A percentile compares a stretch with the other conserved stretches of the same genome.
Evolutionary conservation across 1,140 invertebrate species (phyloP).

Genomic region (Calliopsis andreniformis): DNA sequence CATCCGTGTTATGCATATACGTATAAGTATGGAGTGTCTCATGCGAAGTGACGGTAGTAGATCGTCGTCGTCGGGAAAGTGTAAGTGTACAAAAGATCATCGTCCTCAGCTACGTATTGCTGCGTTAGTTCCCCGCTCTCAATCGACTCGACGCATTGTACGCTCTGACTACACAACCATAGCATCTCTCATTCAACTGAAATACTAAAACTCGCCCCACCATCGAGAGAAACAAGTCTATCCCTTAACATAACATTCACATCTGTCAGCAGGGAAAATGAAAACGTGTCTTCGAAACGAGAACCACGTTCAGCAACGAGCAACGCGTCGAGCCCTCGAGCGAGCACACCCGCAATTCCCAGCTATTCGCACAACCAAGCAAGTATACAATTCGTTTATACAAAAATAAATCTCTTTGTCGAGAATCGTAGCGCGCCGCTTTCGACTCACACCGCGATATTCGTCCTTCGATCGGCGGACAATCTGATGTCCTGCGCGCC

Average conservation of each 20-base stretch:
- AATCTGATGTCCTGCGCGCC: constrained; percentile 1
- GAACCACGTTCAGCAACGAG: no score
- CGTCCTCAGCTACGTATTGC: constrained; percentile 45
- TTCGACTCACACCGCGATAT: constrained; percentile 18
- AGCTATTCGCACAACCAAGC: constrained; percentile 75
- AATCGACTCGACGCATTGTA: constrained; percentile 43
- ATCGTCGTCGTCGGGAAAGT: constrained; percentile 52
- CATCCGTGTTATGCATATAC: constrained; percentile 20
- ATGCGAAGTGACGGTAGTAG: constrained; percentile 54
- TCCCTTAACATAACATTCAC: no score
- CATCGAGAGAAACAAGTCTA: no score
- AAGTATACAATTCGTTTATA: constrained; percentile 74
- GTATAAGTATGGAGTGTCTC: constrained; percentile 14
- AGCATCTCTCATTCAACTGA: no score
- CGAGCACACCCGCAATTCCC: constrained; percentile 25
- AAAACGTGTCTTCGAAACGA: no score
- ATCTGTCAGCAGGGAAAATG: no score
- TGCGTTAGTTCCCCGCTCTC: constrained; percentile 46
- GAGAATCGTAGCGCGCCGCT: constrained; percentile 52
- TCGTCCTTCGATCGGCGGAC: constrained; percentile 30
- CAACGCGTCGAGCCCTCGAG: constrained; percentile 46
- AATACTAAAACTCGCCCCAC: not conserved
- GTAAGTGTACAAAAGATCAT: constrained; percentile 59
- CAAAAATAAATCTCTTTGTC: constrained; percentile 78
- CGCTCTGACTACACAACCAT: not conserved